phyloP scores from a whole-genome alignment of 2,113 vertebrate species.

The Chiloscyllium plagiosum region DNA sequence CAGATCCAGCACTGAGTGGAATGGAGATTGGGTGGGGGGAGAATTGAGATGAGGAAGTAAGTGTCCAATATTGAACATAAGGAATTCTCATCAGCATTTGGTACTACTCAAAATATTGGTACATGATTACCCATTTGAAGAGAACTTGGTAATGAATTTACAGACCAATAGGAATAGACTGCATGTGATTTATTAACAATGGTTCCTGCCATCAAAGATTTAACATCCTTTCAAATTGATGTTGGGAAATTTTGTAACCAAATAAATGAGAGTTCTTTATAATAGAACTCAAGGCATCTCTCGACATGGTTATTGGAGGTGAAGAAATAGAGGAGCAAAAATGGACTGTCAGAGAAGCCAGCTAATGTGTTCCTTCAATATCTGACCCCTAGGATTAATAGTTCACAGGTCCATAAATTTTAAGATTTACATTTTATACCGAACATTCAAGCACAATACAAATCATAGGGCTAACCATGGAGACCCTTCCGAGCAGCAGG shows the following conservation, averaged over 20 bases:
- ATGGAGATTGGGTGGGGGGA: too few relatives aligned
- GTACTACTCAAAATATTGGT: too few relatives aligned
- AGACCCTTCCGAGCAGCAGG: neutral
- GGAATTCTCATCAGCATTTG: too few relatives aligned
- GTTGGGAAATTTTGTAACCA: neutral
- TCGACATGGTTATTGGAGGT: too few relatives aligned
- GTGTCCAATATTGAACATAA: too few relatives aligned
- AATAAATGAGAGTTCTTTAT: neutral
- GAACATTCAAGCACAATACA: neutral
- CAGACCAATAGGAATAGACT: neutral
- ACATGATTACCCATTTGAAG: neutral
- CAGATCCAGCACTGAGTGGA: too few relatives aligned
- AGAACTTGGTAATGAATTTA: neutral
- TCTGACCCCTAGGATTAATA: neutral
- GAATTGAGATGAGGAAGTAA: too few relatives aligned
- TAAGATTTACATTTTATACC: neutral
- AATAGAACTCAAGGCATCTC: neutral
- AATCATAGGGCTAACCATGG: too few relatives aligned
- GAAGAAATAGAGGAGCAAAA: neutral
- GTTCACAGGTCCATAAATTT: neutral
- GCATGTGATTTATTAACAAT: too few relatives aligned
- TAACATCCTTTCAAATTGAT: neutral
- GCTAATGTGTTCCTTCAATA: neutral
- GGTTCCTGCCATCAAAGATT: too few relatives aligned
- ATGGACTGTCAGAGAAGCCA: neutral